phyloP scores from a whole-genome alignment of 2,888 invertebrate genomes.

The Macrosoma leucophasiata region DNA sequence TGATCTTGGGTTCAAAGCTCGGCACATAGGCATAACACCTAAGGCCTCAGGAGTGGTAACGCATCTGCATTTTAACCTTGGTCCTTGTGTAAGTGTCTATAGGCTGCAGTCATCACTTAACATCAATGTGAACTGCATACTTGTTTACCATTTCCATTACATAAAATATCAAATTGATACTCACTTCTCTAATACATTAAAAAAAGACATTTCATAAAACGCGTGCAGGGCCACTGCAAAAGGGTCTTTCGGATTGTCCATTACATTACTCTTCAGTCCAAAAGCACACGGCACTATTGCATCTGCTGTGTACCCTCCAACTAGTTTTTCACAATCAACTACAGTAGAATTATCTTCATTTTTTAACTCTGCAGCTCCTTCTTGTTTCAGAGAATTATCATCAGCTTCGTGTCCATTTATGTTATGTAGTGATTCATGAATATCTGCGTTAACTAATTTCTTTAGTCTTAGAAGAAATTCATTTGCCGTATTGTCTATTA shows the following conservation, averaged over 20 bases:
- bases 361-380: constrained; percentile 3
- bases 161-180: no score
- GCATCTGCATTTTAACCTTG: no score
- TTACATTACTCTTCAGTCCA: constrained; percentile 59
- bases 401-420: constrained; percentile 6
- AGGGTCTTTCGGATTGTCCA: constrained; percentile 59
- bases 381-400: constrained; percentile 6
- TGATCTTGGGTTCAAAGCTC: no score
- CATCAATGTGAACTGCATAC: no score
- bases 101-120: no score
- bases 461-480: constrained; percentile 48
- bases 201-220: constrained; percentile 59
- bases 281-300: constrained; percentile 69
- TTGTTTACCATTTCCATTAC: no score
- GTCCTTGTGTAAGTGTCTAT: no score
- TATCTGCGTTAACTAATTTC: constrained; percentile 32
- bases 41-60: no score
- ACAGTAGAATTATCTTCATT: constrained; percentile 24
- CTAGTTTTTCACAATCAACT: constrained; percentile 52
- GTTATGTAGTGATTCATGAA: constrained; percentile 20
- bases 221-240: constrained; percentile 65
- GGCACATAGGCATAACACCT: no score
- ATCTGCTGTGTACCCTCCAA: constrained; percentile 67
- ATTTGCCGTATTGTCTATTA: constrained; percentile 57
- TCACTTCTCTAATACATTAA: constrained; percentile 65